phyloP scores from a whole-genome alignment of 2,888 invertebrate genomes.

The Eupithecia dodoneata region DNA sequence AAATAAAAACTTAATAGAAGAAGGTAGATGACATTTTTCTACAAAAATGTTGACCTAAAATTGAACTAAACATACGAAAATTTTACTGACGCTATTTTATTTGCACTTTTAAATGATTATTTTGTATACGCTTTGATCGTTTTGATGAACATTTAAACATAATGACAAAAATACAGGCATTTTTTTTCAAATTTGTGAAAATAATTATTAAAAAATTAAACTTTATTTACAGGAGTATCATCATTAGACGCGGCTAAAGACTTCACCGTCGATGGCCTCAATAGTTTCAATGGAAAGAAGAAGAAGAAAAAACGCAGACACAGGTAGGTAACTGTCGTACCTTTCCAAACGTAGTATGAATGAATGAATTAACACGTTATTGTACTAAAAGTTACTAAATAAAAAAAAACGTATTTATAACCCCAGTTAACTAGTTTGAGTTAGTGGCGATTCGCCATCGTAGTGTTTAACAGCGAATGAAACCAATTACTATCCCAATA shows the following conservation, averaged over 20 bases:
- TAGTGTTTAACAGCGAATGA: too few relatives aligned
- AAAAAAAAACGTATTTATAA: too few relatives aligned
- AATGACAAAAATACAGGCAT: slow-evolving; percentile 11
- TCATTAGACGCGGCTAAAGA: slow-evolving; percentile 92
- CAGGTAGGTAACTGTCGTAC: slow-evolving; percentile 83
- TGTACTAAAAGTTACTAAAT: too few relatives aligned
- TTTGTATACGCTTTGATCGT: slow-evolving; percentile 38
- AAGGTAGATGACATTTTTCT: not conserved
- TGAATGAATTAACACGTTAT: too few relatives aligned
- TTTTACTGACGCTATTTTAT: not conserved
- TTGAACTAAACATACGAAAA: too few relatives aligned
- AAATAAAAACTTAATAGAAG: not conserved
- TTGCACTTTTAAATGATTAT: slow-evolving; percentile 27
- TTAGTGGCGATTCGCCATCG: too few relatives aligned
- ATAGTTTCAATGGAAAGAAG: slow-evolving; percentile 94
- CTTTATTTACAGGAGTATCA: slow-evolving; percentile 83
- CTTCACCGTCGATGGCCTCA: slow-evolving; percentile 92
- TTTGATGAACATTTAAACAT: slow-evolving; percentile 27
- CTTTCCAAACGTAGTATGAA: not conserved
- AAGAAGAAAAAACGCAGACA: slow-evolving; percentile 96
- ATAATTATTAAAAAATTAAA: not conserved
- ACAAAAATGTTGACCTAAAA: not conserved
- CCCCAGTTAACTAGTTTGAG: too few relatives aligned
- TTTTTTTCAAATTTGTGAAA: not conserved
- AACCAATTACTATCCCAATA: too few relatives aligned